Evolutionary conservation across 2,888 invertebrate species (phyloP).

Genomic region (Rhagonycha fulva): DNA sequence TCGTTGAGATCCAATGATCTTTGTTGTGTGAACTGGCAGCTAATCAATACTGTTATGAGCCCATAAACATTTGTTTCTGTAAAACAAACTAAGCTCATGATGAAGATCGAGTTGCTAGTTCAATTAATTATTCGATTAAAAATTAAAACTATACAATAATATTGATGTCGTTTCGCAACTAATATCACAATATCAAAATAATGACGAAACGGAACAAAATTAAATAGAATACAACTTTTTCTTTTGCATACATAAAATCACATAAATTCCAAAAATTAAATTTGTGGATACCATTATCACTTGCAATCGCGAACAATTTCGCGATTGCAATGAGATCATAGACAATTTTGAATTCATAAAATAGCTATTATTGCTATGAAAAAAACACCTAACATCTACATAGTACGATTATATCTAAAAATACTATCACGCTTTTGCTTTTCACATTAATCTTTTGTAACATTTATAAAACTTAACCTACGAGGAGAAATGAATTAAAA

Average conservation of each 20-base stretch:
- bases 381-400: constrained; percentile 24
- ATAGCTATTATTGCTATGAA: constrained; percentile 18
- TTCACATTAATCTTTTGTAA: constrained; percentile 29
- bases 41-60: constrained; percentile 20
- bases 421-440: constrained; percentile 33
- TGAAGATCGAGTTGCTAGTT: constrained; percentile 22
- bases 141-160: background rate
- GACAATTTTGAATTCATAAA: background rate
- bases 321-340: background rate
- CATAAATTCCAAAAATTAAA: background rate
- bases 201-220: background rate
- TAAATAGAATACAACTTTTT: background rate
- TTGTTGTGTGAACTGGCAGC: constrained; percentile 18
- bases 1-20: constrained; percentile 29
- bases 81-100: constrained; percentile 12
- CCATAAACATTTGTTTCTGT: constrained; percentile 16
- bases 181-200: constrained; percentile 26
- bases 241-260: background rate
- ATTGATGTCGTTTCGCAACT: constrained; percentile 21
- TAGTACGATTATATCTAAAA: constrained; percentile 27
- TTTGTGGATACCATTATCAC: background rate
- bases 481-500: constrained; percentile 24
- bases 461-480: constrained; percentile 22
- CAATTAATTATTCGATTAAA: constrained; percentile 17
- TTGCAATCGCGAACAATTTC: background rate